A percentile compares a stretch with the other conserved stretches of the same genome.
Evolutionary conservation across 1,140 invertebrate species (phyloP).

Genomic region (Apis florea): DNA sequence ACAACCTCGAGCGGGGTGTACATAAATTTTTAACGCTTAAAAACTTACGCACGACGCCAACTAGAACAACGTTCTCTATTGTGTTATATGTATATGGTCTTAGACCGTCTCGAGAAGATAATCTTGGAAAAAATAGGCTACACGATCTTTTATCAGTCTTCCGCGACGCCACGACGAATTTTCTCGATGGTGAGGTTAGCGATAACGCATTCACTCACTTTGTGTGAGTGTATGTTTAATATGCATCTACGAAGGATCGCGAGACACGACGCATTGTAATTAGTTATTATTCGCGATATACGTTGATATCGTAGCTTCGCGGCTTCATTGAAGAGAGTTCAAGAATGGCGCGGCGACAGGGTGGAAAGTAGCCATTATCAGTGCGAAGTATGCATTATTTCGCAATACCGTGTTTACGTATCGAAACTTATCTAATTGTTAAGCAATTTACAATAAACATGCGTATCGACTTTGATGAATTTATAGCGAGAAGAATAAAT

Average conservation of each 20-base stretch:
- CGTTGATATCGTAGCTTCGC: neutral
- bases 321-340: constrained; percentile 8
- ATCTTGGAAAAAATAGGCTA: constrained; percentile 56
- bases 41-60: constrained; percentile 32
- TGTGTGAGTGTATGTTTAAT: neutral
- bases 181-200: neutral
- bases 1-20: constrained; percentile 21
- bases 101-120: constrained; percentile 40
- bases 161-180: constrained; percentile 4
- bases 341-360: neutral
- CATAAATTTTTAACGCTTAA: constrained; percentile 17
- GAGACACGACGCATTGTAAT: neutral
- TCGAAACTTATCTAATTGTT: neutral
- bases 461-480: neutral
- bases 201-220: constrained; percentile 20
- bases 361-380: neutral
- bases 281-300: neutral
- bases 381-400: neutral
- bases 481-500: neutral
- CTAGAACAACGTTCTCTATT: constrained; percentile 50
- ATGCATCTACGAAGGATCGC: neutral
- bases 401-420: no score
- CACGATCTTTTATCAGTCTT: constrained; percentile 44
- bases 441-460: neutral
- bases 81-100: constrained; percentile 19